phyloP scores from a whole-genome alignment of 2,797 vertebrate genomes.

The Cynopterus sphinx region DNA sequence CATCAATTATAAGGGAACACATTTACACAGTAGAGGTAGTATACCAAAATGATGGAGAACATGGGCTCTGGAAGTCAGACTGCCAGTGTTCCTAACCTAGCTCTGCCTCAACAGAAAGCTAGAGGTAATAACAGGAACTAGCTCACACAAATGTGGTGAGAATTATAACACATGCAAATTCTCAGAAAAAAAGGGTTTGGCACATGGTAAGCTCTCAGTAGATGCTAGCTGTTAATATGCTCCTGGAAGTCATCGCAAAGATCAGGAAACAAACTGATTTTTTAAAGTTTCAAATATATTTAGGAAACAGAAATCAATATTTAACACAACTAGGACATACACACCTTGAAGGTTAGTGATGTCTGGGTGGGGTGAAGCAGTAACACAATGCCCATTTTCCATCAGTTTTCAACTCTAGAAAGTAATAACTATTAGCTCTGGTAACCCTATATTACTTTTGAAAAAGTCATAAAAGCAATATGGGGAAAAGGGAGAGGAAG shows the following conservation, averaged over 20 bases:
- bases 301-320: slow-evolving; percentile 11
- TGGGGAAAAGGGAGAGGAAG: not conserved
- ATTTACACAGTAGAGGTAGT: not conserved
- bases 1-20: not conserved
- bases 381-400: not conserved
- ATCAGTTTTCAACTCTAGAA: slow-evolving; percentile 1
- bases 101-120: not conserved
- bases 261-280: slow-evolving; percentile 21
- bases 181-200: not conserved
- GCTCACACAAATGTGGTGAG: not conserved
- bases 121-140: not conserved
- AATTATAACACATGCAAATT: not conserved
- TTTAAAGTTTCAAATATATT: slow-evolving; percentile 42
- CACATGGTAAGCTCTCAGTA: not conserved
- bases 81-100: not conserved
- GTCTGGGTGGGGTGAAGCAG: not conserved
- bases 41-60: not conserved
- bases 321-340: not conserved
- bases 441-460: not conserved
- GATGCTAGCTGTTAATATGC: not conserved
- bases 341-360: slow-evolving; percentile 10
- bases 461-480: slow-evolving; percentile 30
- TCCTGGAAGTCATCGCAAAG: slow-evolving; percentile 19
- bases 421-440: not conserved
- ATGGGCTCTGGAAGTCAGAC: not conserved